A percentile compares a stretch with the other conserved stretches of the same genome.
phyloP scores from a whole-genome alignment of 2,797 vertebrate genomes.

The Antrozous pallidus region DNA sequence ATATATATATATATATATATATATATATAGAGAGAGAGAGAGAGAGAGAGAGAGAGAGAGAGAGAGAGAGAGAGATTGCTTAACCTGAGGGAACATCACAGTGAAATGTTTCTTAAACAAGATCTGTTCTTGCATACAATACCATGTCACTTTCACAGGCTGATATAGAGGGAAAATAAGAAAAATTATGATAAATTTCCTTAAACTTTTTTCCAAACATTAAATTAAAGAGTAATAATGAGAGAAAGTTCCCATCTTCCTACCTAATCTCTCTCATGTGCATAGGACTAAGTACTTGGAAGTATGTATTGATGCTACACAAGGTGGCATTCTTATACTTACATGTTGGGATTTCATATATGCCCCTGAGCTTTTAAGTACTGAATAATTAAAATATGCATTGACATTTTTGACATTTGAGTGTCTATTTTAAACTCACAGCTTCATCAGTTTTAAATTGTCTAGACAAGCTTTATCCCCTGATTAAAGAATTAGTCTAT shows the following conservation, averaged over 20 bases:
- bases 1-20: too few relatives aligned
- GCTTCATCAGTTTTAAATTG: slow-evolving; percentile 3
- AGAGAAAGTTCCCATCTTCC: neutral
- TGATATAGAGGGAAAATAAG: neutral
- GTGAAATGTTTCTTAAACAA: neutral
- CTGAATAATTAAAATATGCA: slow-evolving; percentile 41
- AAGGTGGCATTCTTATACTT: neutral
- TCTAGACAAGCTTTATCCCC: neutral
- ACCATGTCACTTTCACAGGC: neutral
- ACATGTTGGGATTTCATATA: neutral
- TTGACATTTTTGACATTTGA: slow-evolving; percentile 47
- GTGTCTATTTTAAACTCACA: slow-evolving; percentile 28
- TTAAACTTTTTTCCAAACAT: neutral
- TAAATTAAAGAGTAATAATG: neutral
- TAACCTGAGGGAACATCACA: neutral
- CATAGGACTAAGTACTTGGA: neutral
- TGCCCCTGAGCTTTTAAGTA: slow-evolving; percentile 27
- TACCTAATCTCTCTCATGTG: neutral
- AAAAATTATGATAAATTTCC: neutral
- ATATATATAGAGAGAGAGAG: too few relatives aligned
- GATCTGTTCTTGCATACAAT: neutral
- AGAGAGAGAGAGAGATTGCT: neutral
- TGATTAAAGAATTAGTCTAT: neutral
- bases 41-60: neutral
- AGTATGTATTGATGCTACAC: neutral